These are phyloP conservation scores for Drosophila persimilis DNA, from an alignment of 1,140 invertebrate genomes.

Conservation along the genomic window DNA sequence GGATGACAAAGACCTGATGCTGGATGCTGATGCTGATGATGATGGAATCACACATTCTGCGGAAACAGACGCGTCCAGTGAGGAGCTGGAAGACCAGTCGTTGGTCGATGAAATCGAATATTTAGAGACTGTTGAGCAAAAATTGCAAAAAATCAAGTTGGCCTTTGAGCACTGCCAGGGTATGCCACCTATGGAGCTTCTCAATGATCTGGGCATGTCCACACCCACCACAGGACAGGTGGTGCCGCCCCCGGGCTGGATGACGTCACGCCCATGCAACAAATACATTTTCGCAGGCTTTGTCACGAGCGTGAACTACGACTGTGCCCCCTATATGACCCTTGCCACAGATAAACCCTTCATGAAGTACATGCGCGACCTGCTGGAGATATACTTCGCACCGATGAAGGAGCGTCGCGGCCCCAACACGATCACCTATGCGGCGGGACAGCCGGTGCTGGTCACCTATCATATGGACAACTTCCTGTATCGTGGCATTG, in stretches of 20 bases:
- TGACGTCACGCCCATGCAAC: slow-evolving; percentile 47
- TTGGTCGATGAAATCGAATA: slow-evolving; percentile 10
- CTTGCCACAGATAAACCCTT: slow-evolving; percentile 81
- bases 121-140: not conserved
- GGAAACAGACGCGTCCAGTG: not conserved
- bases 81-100: not conserved
- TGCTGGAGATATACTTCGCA: slow-evolving; percentile 20
- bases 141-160: not conserved
- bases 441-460: slow-evolving; percentile 85
- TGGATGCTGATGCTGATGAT: too few relatives aligned
- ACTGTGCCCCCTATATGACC: slow-evolving; percentile 85
- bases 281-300: slow-evolving; percentile 83
- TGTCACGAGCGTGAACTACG: slow-evolving; percentile 85
- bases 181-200: slow-evolving; percentile 49
- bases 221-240: slow-evolving; percentile 26
- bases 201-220: slow-evolving; percentile 33
- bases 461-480: slow-evolving; percentile 86
- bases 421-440: slow-evolving; percentile 83
- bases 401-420: slow-evolving; percentile 22
- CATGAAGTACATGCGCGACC: slow-evolving; percentile 83
- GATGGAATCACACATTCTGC: not conserved
- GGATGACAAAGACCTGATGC: not conserved
- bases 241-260: slow-evolving; percentile 48
- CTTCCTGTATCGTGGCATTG: slow-evolving; percentile 86
- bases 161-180: slow-evolving; percentile 37